Conservation (phyloP, 2,888 invertebrate species). For the Dasypogon diadema region DNA sequence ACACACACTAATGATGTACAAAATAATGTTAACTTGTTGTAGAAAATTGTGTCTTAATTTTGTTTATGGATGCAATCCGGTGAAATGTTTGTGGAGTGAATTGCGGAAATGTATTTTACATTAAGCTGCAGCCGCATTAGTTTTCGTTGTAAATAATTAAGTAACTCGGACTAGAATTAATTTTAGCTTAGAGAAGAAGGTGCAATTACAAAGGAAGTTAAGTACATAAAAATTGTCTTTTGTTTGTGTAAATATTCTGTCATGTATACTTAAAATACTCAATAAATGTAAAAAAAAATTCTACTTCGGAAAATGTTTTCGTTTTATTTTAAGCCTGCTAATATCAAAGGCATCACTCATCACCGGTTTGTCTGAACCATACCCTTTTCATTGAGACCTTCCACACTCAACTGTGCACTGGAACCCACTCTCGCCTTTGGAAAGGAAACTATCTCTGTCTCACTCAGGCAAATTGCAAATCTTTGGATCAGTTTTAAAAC, state of each 20-base stretch:
- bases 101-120: no score
- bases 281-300: neutral
- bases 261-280: neutral
- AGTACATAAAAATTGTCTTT: neutral
- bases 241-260: neutral
- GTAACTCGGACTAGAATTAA: neutral
- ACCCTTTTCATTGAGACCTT: no score
- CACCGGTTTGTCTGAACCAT: no score
- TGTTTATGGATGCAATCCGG: neutral
- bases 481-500: no score
- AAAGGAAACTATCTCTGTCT: no score
- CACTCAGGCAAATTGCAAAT: no score
- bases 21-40: constrained; percentile 42
- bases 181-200: neutral
- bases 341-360: no score
- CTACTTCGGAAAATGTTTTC: no score
- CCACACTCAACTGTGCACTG: no score
- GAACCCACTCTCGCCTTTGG: no score
- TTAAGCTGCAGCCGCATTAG: neutral
- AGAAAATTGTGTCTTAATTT: neutral
- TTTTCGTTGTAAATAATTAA: neutral
- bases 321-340: no score
- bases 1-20: constrained; percentile 42
- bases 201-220: neutral
- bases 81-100: neutral